phyloP scores from a whole-genome alignment of 2,797 vertebrate genomes.

The Alca torda region DNA sequence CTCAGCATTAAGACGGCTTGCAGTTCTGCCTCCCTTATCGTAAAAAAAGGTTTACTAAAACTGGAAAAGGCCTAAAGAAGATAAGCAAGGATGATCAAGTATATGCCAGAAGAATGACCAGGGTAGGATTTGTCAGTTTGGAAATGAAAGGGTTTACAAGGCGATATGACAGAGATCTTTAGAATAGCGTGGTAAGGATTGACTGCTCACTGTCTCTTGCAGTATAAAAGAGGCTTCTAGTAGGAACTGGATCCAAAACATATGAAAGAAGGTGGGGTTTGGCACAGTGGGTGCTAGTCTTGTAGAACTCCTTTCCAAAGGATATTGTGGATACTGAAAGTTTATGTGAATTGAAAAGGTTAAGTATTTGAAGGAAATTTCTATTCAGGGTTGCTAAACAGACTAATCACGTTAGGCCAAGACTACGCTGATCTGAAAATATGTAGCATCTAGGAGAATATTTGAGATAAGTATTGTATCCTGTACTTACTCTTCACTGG shows the following conservation, averaged over 20 bases:
- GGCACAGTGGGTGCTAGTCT: neutral
- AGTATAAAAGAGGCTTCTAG: neutral
- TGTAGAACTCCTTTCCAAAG: neutral
- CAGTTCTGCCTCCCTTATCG: neutral
- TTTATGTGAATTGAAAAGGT: neutral
- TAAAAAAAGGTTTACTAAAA: neutral
- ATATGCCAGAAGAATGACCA: neutral
- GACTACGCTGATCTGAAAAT: fast-evolving
- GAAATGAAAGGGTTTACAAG: neutral
- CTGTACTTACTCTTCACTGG: neutral
- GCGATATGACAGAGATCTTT: neutral
- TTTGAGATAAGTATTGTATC: fast-evolving
- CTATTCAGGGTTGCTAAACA: neutral
- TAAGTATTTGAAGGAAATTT: neutral
- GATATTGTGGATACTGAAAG: neutral
- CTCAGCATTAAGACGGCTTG: neutral
- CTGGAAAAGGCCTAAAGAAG: neutral
- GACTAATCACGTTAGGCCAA: neutral
- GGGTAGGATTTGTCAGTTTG: neutral
- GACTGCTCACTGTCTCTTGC: neutral
- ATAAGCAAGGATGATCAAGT: neutral
- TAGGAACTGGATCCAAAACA: neutral
- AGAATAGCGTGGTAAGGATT: neutral
- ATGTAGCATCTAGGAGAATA: neutral
- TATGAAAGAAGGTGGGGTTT: neutral